Evolutionary conservation across 92 coral and sea anemone genomes (phyloP), one percentile per base, ranked within the genome.

Genomic region (Epizoanthus rinbou): DNA sequence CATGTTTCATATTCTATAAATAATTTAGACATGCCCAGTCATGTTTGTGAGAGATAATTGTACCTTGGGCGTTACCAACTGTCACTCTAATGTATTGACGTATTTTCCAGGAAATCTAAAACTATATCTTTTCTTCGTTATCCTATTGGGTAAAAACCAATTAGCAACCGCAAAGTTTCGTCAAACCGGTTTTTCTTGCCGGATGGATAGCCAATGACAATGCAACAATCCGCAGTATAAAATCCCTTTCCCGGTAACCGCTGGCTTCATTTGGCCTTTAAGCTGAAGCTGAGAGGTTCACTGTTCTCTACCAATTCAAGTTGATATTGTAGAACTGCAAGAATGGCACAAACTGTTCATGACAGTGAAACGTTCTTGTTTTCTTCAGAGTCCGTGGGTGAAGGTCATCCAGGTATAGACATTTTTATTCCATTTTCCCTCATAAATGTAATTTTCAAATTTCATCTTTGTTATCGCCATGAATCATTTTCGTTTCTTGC

Each of bases 341-440:
- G 64, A 41, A 78, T 78, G 82, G 71, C 70, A 41, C n/a, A 58
- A 11, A 75, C 8, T 21, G 53, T 31, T 13, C 35, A 62, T 19
- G 50, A 60, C 25, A 90, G 91, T 57, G 88, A 85, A 15, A 82
- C 92, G 6, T 93, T 93, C 64, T 71, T 93, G 21, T 93, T 93
- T 73, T 90, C 97, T 9, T 90, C 94, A 8, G 97, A 93, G 88
- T 90, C 94, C 15, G 97, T 90, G 9, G 97, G 97, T 22, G 97
- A 90, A 70, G 97, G 97, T 21, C 97, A 93, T 79, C 92, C 97
- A 79, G 97, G 97, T 93, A 88, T n/a, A 16, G 54, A 50, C 7
- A 50, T 0, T 50, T 50, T 50, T 50, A 50, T 50, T 50, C 14
- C 14, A 50, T 50, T 13, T 47, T 50, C 54, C 54, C 9, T 50